Percentiles rank a stretch among this genome's conserved stretches.
These are phyloP conservation scores for Drosophila atroscutellata DNA, from an alignment of 2,888 invertebrate genomes.

Conservation along the genomic window DNA sequence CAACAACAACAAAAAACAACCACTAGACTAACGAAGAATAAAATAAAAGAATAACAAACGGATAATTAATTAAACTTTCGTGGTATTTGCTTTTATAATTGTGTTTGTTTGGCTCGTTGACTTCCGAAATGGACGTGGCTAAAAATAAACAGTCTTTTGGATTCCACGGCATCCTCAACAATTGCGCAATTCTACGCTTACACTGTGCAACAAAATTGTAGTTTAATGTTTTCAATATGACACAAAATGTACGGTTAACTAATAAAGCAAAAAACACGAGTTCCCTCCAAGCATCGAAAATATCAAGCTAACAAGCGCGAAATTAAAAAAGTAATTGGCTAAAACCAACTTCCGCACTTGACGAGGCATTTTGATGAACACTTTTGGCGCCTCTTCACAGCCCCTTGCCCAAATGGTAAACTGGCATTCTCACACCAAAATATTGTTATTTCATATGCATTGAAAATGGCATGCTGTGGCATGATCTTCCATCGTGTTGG, in stretches of 20 bases:
- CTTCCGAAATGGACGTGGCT: constrained; percentile 73
- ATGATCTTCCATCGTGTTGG: neutral
- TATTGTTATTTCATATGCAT: neutral
- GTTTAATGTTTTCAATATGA: neutral
- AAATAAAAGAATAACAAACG: constrained; percentile 31
- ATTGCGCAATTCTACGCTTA: constrained; percentile 33
- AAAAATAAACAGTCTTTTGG: constrained; percentile 67
- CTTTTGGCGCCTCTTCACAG: neutral
- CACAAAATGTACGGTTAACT: neutral
- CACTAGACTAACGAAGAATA: constrained; percentile 6
- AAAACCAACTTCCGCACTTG: neutral
- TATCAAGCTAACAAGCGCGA: neutral
- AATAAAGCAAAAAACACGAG: neutral
- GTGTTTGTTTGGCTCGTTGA: constrained; percentile 45
- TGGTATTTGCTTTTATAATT: constrained; percentile 34
- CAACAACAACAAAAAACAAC: neutral
- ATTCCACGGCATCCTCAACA: constrained; percentile 56
- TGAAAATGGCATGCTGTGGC: neutral
- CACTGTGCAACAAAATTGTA: constrained; percentile 29
- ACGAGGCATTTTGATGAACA: neutral
- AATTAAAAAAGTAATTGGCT: constrained; percentile 10
- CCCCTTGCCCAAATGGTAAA: neutral
- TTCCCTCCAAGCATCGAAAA: neutral
- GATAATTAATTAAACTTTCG: constrained; percentile 73
- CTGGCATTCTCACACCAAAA: neutral